Evolutionary conservation across 2,888 invertebrate genomes (phyloP).

Genomic region (Amiota mariae): DNA sequence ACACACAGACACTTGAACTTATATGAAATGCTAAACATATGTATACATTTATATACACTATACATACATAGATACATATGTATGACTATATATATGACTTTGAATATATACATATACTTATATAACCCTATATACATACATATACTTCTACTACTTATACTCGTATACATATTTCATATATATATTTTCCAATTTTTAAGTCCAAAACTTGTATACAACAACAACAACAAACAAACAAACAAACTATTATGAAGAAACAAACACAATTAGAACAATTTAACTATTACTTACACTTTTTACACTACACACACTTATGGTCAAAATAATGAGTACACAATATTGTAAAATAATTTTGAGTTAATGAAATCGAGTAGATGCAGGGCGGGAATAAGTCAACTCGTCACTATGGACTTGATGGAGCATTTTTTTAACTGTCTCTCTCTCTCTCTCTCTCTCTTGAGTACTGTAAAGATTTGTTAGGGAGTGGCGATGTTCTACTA

Average conservation of each 20-base stretch:
- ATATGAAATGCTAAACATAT: slow-evolving; percentile 32
- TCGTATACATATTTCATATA: slow-evolving; percentile 56
- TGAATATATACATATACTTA: slow-evolving; percentile 48
- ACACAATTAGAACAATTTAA: slow-evolving; percentile 62
- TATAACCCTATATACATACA: too few relatives aligned
- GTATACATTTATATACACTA: slow-evolving; percentile 38
- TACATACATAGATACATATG: slow-evolving; percentile 42
- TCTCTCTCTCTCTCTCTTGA: too few relatives aligned
- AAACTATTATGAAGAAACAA: slow-evolving; percentile 43
- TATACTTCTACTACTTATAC: too few relatives aligned
- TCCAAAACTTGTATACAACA: slow-evolving; percentile 58
- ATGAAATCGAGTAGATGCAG: too few relatives aligned
- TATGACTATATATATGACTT: slow-evolving; percentile 35
- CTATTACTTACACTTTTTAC: slow-evolving; percentile 26
- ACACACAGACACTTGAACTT: not conserved
- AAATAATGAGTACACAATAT: too few relatives aligned
- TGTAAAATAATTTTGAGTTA: too few relatives aligned
- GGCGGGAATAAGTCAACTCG: too few relatives aligned
- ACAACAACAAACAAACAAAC: slow-evolving; percentile 23
- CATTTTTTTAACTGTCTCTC: too few relatives aligned
- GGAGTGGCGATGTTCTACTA: too few relatives aligned
- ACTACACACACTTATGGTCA: too few relatives aligned
- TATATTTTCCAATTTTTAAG: slow-evolving; percentile 59
- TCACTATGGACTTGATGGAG: too few relatives aligned
- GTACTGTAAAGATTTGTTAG: too few relatives aligned